Base-by-base conservation (phyloP, 2,888 invertebrate species). In the Mythimna impura region DNA sequence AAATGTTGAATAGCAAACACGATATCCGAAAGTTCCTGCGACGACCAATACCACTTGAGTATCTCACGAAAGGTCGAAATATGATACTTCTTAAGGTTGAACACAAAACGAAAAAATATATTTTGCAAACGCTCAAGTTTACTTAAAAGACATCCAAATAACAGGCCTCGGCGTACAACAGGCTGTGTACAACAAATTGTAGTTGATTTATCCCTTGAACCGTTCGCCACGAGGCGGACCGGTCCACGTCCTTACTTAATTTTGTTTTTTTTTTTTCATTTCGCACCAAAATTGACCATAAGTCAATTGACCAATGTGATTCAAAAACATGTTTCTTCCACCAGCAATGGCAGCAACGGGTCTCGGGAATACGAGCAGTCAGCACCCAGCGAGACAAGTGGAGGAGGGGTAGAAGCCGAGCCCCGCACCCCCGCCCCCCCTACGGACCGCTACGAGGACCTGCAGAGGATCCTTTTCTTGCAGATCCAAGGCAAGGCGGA, bases 401-500 rank as follows among this genome's bases (percentile, higher is more conserved):
- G 93, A 12, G 88, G 88, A 9, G 93, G 88, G 9, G 71, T 83
- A 0, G 91, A 92, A 43, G 81, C 88, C 0, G 92, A 93, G 73
- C 93, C 92, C 5, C 92, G 93, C 9, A 93, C 95, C 0, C 92
- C 94, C 0, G 88, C 93, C n/a, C 94, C 96, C 22, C 96, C 96
- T 8, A 95, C 96, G 78, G 97, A 97, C 90, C 94, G 94, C 74
- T 98, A 97, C 89, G 95, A 96, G 75, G 98, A 98, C 91, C 93
- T 98, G 61, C 91, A 96, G 86, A 93, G 96, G 76, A 94, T 97
- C 82, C 89, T 97, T 80, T 92, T 95, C 66, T 95, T 94, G 52
- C 96, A 95, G 80, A 94, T 96, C 68, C 94, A 91, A 65, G 96
- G 96, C 65, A 96, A 96, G 66, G 93, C 94, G 8, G 96, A 97